These are phyloP conservation scores for Drosophila tanythrix DNA, from an alignment of 2,888 invertebrate genomes.

Conservation along the genomic window DNA sequence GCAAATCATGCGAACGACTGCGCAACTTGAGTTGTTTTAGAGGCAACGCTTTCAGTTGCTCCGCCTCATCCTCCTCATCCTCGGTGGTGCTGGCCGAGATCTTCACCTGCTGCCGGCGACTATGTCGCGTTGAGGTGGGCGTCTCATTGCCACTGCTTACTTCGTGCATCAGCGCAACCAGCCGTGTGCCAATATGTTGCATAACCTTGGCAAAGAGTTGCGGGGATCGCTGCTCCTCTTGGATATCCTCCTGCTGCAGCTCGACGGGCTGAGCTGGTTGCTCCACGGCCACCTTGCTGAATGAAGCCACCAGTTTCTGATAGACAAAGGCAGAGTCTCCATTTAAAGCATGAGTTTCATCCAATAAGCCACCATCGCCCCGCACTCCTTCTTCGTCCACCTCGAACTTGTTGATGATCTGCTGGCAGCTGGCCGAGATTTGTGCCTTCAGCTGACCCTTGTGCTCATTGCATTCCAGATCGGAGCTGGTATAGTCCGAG, in stretches of 20 bases:
- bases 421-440: slow-evolving; percentile 94
- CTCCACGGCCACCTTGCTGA: slow-evolving; percentile 87
- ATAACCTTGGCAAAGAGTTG: slow-evolving; percentile 95
- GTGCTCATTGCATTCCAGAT: slow-evolving; percentile 89
- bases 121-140: slow-evolving; percentile 87
- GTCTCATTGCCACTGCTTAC: slow-evolving; percentile 90
- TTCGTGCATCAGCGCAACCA: slow-evolving; percentile 96
- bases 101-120: slow-evolving; percentile 86
- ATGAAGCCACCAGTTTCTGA: slow-evolving; percentile 92
- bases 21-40: slow-evolving; percentile 83
- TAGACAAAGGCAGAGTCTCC: slow-evolving; percentile 95
- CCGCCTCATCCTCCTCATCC: slow-evolving; percentile 84
- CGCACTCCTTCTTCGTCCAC: slow-evolving; percentile 87
- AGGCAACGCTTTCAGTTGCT: slow-evolving; percentile 62
- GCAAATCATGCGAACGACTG: slow-evolving; percentile 92
- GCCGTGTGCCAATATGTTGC: slow-evolving; percentile 94
- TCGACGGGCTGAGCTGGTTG: slow-evolving; percentile 60
- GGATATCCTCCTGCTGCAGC: slow-evolving; percentile 84
- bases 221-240: slow-evolving; percentile 89
- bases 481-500: slow-evolving; percentile 95
- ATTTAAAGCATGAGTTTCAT: slow-evolving; percentile 86
- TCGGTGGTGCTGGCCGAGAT: slow-evolving; percentile 85
- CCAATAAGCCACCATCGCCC: slow-evolving; percentile 85
- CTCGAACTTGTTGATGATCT: slow-evolving; percentile 95
- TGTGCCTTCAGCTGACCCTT: slow-evolving; percentile 92